These are phyloP conservation scores for Oriolus oriolus DNA, from an alignment of 2,113 vertebrate species.

Conservation along the genomic window DNA sequence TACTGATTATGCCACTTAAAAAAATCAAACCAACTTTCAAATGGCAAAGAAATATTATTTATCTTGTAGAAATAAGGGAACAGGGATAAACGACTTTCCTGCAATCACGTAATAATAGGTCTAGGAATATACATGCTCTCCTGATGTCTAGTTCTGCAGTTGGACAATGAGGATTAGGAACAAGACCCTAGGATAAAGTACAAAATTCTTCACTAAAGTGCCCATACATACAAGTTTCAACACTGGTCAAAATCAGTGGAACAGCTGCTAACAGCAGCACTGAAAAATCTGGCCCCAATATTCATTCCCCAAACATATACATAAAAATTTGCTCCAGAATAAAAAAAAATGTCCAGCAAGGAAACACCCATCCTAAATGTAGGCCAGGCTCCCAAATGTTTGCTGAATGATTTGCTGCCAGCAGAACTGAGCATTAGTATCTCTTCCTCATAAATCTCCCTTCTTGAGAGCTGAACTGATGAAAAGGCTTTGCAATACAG, in stretches of 20 bases:
- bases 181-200: background rate
- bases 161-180: background rate
- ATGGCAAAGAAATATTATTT: background rate
- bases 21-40: background rate
- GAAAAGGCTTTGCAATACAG: background rate
- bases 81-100: background rate
- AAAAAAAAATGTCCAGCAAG: background rate
- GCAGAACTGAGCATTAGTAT: background rate
- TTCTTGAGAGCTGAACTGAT: background rate
- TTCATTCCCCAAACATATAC: background rate
- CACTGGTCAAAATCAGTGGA: background rate
- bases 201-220: background rate
- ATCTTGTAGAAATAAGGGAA: background rate
- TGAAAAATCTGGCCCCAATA: background rate
- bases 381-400: background rate
- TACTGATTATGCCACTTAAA: background rate
- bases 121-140: background rate
- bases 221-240: background rate
- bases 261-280: background rate
- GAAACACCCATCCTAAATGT: background rate
- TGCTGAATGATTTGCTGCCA: background rate
- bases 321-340: background rate
- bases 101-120: background rate
- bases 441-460: background rate
- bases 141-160: background rate